phyloP scores from a whole-genome alignment of 2,797 vertebrate genomes.

The Cyprinodon diabolis region DNA sequence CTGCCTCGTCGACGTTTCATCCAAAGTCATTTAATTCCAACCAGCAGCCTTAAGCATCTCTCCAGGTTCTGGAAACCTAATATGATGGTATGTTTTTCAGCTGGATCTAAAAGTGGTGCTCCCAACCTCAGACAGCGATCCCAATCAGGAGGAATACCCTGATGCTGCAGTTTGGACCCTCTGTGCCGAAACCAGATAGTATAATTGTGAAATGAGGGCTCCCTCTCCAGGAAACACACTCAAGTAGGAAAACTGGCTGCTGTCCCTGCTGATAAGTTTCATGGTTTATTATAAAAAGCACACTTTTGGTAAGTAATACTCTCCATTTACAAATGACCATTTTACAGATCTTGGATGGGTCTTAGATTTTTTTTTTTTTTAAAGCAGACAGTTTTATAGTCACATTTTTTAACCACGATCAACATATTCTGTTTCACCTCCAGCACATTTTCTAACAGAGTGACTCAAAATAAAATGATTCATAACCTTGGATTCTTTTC shows the following conservation, averaged over 20 bases:
- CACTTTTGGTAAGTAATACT: constrained; percentile 70
- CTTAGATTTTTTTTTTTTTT: constrained; percentile 43
- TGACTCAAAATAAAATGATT: constrained; percentile 61
- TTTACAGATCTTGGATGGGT: constrained; percentile 39
- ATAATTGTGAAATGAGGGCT: constrained; percentile 76
- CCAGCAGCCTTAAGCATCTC: constrained; percentile 55
- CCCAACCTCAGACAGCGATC: constrained; percentile 74
- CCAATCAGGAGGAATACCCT: constrained; percentile 78
- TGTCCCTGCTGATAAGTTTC: constrained; percentile 59
- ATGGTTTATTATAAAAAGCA: constrained; percentile 65
- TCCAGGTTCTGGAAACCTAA: constrained; percentile 66
- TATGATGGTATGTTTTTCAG: constrained; percentile 64
- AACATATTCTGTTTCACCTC: constrained; percentile 56
- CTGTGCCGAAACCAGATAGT: constrained; percentile 73
- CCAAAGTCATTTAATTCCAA: constrained; percentile 57
- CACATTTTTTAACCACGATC: constrained; percentile 59
- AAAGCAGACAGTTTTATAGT: constrained; percentile 44
- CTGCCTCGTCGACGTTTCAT: constrained; percentile 47
- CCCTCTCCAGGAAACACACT: constrained; percentile 74
- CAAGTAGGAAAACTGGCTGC: constrained; percentile 71
- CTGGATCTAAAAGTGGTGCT: constrained; percentile 67
- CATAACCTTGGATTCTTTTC: constrained; percentile 43
- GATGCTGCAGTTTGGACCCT: constrained; percentile 76
- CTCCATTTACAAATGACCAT: constrained; percentile 66
- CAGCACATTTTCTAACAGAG: constrained; percentile 45